Evolutionary conservation across 2,888 invertebrate genomes (phyloP).

Genomic region (Perizoma affinitatum): DNA sequence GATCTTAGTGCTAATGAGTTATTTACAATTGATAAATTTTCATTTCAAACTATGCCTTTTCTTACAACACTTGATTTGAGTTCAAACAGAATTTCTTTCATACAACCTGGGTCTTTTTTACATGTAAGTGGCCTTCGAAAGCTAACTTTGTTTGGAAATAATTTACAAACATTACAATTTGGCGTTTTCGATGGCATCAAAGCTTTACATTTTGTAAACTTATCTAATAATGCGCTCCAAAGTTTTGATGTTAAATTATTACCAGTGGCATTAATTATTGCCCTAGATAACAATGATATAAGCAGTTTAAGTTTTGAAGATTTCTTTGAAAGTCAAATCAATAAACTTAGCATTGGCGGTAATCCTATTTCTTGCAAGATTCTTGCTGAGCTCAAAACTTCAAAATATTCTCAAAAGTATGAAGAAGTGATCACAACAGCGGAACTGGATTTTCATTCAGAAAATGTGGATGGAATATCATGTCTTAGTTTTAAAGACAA

Average conservation of each 20-base stretch:
- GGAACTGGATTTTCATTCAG: slow-evolving; percentile 28
- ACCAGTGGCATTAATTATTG: slow-evolving; percentile 26
- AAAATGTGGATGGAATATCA: slow-evolving; percentile 38
- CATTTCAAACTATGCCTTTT: slow-evolving; percentile 34
- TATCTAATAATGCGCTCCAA: slow-evolving; percentile 36
- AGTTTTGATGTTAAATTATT: slow-evolving; percentile 36
- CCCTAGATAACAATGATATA: slow-evolving; percentile 38
- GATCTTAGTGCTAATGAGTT: slow-evolving; percentile 38
- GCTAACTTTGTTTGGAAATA: slow-evolving; percentile 34
- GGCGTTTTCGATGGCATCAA: slow-evolving; percentile 39
- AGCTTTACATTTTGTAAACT: slow-evolving; percentile 29
- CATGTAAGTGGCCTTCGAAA: slow-evolving; percentile 25
- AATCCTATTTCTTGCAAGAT: slow-evolving; percentile 38
- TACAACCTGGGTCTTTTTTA: slow-evolving; percentile 42
- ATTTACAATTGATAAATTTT: slow-evolving; percentile 34
- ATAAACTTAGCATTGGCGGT: slow-evolving; percentile 36
- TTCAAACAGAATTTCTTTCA: slow-evolving; percentile 34
- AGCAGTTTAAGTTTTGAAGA: slow-evolving; percentile 28
- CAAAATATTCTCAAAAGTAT: slow-evolving; percentile 23
- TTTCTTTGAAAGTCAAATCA: slow-evolving; percentile 25
- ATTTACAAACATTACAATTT: slow-evolving; percentile 35
- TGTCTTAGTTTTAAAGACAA: slow-evolving; percentile 22
- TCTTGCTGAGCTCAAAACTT: slow-evolving; percentile 33
- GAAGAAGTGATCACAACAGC: slow-evolving; percentile 25
- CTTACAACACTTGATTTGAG: slow-evolving; percentile 38